Conservation (phyloP, 2,113 vertebrate species). For the Albula goreensis region DNA sequence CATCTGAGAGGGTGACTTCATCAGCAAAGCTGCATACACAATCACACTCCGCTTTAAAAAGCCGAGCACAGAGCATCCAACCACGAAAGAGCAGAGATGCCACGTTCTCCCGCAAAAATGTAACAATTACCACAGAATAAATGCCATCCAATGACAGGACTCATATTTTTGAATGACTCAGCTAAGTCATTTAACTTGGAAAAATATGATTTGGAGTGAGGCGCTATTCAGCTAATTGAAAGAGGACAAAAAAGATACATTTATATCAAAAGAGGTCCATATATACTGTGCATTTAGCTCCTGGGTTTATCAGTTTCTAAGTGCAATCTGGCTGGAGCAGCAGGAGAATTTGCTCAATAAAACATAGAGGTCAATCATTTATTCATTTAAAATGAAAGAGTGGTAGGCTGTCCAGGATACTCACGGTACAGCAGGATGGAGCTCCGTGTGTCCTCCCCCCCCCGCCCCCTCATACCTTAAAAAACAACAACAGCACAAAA, state of each 20-base stretch:
- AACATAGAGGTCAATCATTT: slow-evolving; percentile 4
- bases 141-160: background rate
- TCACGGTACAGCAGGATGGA: background rate
- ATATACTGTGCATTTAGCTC: background rate
- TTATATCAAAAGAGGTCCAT: background rate
- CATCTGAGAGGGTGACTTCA: background rate
- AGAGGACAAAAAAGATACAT: background rate
- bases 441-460: background rate
- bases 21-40: background rate
- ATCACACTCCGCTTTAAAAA: background rate
- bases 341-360: background rate
- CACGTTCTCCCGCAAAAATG: background rate
- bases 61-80: background rate
- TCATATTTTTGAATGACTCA: background rate
- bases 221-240: background rate
- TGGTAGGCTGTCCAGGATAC: background rate
- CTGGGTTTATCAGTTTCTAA: background rate
- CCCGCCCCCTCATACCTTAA: background rate
- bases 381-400: slow-evolving; percentile 3
- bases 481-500: background rate
- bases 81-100: background rate
- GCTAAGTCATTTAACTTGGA: background rate
- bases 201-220: background rate
- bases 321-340: background rate
- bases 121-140: background rate